A percentile compares a stretch with the other conserved stretches of the same genome.
Conservation (phyloP, 2,888 invertebrate genomes). For the Julus scandinavius region DNA sequence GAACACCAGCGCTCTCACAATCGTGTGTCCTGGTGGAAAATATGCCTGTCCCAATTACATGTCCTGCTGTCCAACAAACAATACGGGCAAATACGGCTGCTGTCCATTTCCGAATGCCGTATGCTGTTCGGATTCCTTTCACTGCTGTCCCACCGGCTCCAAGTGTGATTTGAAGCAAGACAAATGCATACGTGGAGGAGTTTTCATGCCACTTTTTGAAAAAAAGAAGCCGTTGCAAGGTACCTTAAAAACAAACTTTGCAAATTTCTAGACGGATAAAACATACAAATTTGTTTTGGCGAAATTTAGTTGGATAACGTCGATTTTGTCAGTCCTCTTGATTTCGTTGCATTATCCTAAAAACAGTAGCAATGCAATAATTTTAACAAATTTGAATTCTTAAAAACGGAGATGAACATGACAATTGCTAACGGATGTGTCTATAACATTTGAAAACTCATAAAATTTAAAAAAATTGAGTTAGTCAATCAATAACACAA, state of each 20-base stretch:
- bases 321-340: too few relatives aligned
- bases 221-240: background rate
- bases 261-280: too few relatives aligned
- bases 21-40: constrained; percentile 59
- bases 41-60: constrained; percentile 53
- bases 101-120: constrained; percentile 52
- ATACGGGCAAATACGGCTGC: constrained; percentile 17
- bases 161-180: constrained; percentile 36
- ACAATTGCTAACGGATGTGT: too few relatives aligned
- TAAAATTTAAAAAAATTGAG: too few relatives aligned
- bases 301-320: too few relatives aligned
- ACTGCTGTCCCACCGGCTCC: constrained; percentile 54
- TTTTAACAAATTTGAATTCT: background rate
- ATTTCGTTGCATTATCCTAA: too few relatives aligned
- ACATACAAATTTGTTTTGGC: too few relatives aligned
- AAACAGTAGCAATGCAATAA: too few relatives aligned
- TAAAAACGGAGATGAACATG: background rate
- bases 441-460: too few relatives aligned
- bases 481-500: too few relatives aligned
- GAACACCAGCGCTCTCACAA: background rate
- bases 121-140: constrained; percentile 52
- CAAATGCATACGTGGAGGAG: constrained; percentile 47
- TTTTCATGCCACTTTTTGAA: constrained; percentile 33
- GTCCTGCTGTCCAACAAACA: constrained; percentile 45
- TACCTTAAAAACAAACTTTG: too few relatives aligned